phyloP scores from a whole-genome alignment of 2,113 vertebrate genomes.

The Ondatra zibethicus region DNA sequence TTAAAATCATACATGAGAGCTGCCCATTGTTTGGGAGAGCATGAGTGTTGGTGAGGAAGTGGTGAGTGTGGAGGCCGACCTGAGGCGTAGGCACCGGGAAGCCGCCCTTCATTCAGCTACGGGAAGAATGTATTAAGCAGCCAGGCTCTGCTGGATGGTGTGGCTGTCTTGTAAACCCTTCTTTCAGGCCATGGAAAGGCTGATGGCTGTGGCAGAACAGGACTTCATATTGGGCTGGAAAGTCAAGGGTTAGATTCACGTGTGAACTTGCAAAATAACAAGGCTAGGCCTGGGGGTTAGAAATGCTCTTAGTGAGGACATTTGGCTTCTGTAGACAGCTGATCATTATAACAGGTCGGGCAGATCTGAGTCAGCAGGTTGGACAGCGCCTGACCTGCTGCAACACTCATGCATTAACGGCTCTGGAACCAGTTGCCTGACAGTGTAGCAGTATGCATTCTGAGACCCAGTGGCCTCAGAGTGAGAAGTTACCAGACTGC shows the following conservation, averaged over 20 bases:
- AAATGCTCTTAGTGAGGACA: neutral
- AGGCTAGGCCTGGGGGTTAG: neutral
- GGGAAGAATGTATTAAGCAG: neutral
- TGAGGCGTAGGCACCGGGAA: neutral
- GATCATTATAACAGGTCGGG: slow-evolving; percentile 3
- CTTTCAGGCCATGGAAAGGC: neutral
- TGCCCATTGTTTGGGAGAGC: neutral
- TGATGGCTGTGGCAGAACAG: slow-evolving; percentile 17
- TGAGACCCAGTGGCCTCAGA: neutral
- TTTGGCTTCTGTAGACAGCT: neutral
- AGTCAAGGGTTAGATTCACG: neutral
- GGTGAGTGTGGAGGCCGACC: neutral
- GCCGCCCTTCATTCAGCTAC: neutral
- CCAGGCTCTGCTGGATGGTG: neutral
- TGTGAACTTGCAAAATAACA: slow-evolving; percentile 13
- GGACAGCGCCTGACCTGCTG: neutral
- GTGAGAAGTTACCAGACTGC: neutral
- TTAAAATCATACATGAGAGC: neutral
- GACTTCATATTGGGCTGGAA: neutral
- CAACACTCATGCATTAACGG: neutral
- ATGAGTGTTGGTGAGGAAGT: neutral
- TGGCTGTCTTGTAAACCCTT: neutral
- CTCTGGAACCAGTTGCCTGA: neutral
- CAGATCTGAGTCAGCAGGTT: neutral
- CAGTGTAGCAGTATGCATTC: neutral